Conservation (phyloP, 1,140 invertebrate genomes). For the Atta cephalotes region DNA sequence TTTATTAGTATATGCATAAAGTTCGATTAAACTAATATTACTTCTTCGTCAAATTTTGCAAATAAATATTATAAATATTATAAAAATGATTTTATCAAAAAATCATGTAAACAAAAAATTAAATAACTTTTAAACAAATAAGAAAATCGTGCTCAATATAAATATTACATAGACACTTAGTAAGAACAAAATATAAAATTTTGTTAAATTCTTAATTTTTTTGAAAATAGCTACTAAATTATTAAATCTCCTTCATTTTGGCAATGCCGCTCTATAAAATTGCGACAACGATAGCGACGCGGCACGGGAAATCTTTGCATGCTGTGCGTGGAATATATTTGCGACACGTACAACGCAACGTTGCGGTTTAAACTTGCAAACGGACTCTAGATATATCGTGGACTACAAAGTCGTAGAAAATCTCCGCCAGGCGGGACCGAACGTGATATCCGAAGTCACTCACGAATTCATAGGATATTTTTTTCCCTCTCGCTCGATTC, state of each 20-base stretch:
- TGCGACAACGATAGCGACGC: background rate
- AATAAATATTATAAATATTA: no score
- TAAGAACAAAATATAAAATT: no score
- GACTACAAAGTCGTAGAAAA: conserved; percentile 68
- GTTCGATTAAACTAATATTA: no score
- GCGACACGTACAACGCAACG: conserved; percentile 59
- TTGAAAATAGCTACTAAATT: no score
- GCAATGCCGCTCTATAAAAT: background rate
- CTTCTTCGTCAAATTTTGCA: no score
- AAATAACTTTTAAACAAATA: no score
- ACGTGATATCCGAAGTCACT: conserved; percentile 76
- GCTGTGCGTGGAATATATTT: conserved; percentile 64
- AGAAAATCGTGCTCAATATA: no score
- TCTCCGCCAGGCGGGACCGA: conserved; percentile 66
- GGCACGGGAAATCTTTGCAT: conserved; percentile 26
- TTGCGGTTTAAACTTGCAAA: conserved; percentile 61
- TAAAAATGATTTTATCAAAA: no score
- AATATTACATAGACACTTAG: no score
- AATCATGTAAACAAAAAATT: no score
- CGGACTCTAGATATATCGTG: conserved; percentile 58
- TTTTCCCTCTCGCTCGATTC: conserved; percentile 49
- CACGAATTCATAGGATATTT: conserved; percentile 76
- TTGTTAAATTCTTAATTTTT: no score
- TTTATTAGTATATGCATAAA: no score
- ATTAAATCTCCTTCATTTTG: background rate